phyloP scores from a whole-genome alignment of 2,113 vertebrate species.

The Synchiropus splendidus region DNA sequence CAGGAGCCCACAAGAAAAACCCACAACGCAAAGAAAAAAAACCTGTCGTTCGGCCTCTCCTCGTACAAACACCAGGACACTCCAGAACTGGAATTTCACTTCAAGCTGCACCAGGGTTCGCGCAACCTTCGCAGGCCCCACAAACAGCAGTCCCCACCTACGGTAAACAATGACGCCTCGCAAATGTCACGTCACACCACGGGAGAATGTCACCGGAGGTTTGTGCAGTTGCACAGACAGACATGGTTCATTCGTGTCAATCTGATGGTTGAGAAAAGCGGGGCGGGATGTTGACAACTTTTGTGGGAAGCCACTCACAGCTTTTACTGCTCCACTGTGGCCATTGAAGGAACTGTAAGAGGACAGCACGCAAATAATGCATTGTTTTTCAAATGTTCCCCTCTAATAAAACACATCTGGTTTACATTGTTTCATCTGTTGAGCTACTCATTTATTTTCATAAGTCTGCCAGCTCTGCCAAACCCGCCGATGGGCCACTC shows the following conservation, averaged over 20 bases:
- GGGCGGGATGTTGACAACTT: no score
- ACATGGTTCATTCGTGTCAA: constrained; percentile 8
- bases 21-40: constrained; percentile 51
- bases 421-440: not conserved
- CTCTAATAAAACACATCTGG: not conserved
- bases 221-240: no score
- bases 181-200: constrained; percentile 1
- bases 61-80: constrained; percentile 3
- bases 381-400: not conserved
- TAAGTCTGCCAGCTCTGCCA: no score
- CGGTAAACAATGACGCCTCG: not conserved
- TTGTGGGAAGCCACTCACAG: constrained; percentile 7
- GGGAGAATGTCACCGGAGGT: constrained; percentile 17
- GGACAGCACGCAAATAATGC: not conserved
- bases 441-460: no score
- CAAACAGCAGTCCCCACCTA: no score
- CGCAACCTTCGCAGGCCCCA: not conserved
- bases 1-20: constrained; percentile 21
- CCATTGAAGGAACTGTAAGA: not conserved
- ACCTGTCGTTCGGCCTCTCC: constrained; percentile 42
- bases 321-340: constrained; percentile 29
- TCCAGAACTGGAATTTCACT: constrained; percentile 26
- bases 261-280: no score
- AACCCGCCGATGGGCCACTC: no score
- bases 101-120: constrained; percentile 22